These are phyloP conservation scores for Pangasius macronema DNA, from an alignment of 2,797 vertebrate genomes.

Conservation along the genomic window DNA sequence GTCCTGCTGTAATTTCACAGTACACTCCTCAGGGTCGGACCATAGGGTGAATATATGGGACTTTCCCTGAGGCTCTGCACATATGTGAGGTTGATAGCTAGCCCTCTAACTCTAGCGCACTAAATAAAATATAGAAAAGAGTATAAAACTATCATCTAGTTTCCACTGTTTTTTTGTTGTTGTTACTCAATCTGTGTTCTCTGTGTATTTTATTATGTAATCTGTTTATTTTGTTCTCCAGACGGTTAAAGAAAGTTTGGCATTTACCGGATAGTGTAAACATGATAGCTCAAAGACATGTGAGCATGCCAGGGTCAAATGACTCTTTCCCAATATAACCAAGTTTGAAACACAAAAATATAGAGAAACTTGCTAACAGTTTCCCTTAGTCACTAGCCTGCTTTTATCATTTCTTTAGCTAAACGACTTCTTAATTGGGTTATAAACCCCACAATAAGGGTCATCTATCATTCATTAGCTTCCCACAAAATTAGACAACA, in stretches of 20 bases:
- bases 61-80: neutral
- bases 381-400: neutral
- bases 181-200: neutral
- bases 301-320: neutral
- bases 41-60: neutral
- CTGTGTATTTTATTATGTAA: neutral
- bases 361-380: neutral
- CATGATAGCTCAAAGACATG: neutral
- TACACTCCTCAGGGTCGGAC: neutral
- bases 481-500: neutral
- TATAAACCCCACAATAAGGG: neutral
- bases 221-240: neutral
- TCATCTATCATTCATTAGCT: neutral
- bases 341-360: neutral
- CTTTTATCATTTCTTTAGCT: neutral
- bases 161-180: neutral
- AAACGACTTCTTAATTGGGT: neutral
- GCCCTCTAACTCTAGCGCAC: neutral
- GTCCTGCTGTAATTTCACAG: neutral
- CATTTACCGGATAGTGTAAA: neutral
- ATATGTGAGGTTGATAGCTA: neutral
- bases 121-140: neutral
- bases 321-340: neutral
- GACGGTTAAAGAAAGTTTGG: neutral
- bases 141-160: neutral